phyloP scores from a whole-genome alignment of 1,140 invertebrate genomes.

The Rhyzopertha dominica region DNA sequence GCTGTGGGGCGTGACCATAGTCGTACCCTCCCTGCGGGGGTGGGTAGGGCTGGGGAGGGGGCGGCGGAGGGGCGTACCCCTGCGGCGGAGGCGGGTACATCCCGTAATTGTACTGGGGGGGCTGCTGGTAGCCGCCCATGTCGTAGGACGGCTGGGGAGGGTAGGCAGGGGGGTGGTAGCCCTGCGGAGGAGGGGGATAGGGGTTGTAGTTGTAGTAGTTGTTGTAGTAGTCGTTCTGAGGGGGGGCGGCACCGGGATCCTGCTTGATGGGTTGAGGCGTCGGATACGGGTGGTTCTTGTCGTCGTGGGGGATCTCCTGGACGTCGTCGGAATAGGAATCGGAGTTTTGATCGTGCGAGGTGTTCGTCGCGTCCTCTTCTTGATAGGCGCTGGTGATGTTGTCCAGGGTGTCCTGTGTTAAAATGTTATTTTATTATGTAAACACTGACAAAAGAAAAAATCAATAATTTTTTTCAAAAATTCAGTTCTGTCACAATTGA shows the following conservation, averaged over 20 bases:
- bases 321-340: conserved; percentile 8
- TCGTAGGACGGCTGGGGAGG: conserved; percentile 23
- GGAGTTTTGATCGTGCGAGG: conserved; percentile 2
- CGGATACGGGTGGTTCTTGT: conserved; percentile 4
- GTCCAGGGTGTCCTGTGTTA: conserved; percentile 41
- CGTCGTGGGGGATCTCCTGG: conserved; percentile 26
- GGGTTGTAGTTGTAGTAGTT: conserved; percentile 37
- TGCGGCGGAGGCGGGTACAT: conserved; percentile 24
- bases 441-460: conserved; percentile 18
- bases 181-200: conserved; percentile 34
- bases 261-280: conserved; percentile 14
- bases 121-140: conserved; percentile 25
- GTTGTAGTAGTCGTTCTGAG: conserved; percentile 30
- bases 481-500: neutral
- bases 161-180: conserved; percentile 19
- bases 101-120: conserved; percentile 37
- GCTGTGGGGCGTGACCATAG: conserved; percentile 39
- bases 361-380: conserved; percentile 15
- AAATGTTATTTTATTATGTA: too few species aligned
- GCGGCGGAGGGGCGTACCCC: conserved; percentile 28
- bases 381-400: conserved; percentile 39
- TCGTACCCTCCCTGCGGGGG: conserved; percentile 31
- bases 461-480: neutral
- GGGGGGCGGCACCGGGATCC: conserved; percentile 23
- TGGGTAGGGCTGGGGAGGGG: conserved; percentile 31